phyloP scores from a whole-genome alignment of 1,140 invertebrate genomes.

The Zaprionus tsacasi region DNA sequence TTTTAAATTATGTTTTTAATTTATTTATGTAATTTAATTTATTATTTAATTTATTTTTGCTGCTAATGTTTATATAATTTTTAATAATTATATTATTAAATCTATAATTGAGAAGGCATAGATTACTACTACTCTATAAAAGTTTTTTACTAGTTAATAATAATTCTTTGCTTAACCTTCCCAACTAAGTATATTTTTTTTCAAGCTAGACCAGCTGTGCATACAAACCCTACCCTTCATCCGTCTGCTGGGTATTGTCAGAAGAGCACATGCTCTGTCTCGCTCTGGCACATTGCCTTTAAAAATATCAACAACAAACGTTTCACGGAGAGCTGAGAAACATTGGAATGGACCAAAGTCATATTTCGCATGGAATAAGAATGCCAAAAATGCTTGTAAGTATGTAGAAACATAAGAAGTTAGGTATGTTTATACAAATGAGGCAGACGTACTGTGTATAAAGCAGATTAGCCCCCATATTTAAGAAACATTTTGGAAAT shows the following conservation, averaged over 20 bases:
- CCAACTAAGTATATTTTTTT: neutral
- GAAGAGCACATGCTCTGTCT: conserved; percentile 4
- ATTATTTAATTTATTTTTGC: neutral
- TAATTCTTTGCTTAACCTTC: neutral
- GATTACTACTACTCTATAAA: neutral
- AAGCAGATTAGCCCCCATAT: neutral
- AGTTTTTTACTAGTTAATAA: neutral
- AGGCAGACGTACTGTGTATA: neutral
- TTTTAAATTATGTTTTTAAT: neutral
- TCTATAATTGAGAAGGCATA: neutral
- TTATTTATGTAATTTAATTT: neutral
- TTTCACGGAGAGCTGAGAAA: conserved; percentile 11
- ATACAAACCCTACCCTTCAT: neutral
- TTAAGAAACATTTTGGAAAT: neutral
- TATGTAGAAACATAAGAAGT: neutral
- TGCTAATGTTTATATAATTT: too few species aligned
- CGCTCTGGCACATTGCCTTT: conserved; percentile 5
- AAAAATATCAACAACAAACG: conserved; percentile 5
- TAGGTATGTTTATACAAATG: neutral
- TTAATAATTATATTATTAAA: too few species aligned
- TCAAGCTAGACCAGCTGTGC: neutral
- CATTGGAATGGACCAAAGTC: conserved; percentile 18
- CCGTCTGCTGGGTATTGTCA: neutral
- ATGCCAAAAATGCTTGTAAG: neutral
- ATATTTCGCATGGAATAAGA: neutral